phyloP scores from a whole-genome alignment of 2,797 vertebrate species.

The Hemitrygon akajei region DNA sequence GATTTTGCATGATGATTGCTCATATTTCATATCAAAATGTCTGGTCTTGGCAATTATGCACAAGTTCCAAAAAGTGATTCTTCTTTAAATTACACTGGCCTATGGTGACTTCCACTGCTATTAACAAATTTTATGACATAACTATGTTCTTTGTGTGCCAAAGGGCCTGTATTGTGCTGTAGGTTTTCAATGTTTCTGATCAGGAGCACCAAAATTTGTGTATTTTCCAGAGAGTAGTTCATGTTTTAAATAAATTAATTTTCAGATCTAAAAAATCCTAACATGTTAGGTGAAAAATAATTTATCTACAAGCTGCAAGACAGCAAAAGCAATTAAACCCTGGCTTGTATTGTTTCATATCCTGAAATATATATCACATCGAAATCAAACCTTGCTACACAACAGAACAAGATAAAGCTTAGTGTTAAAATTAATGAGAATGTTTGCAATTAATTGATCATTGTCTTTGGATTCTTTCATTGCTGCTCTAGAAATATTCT shows the following conservation, averaged over 20 bases:
- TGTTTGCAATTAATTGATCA: background rate
- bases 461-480: background rate
- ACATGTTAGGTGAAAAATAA: background rate
- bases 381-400: background rate
- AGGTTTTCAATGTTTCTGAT: too few relatives aligned
- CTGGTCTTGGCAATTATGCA: too few relatives aligned
- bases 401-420: background rate
- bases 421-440: background rate
- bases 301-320: background rate
- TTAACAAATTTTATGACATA: background rate
- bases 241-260: background rate
- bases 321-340: background rate
- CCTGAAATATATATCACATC: too few relatives aligned
- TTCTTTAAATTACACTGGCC: too few relatives aligned
- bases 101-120: background rate
- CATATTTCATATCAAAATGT: background rate
- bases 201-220: too few relatives aligned
- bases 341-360: background rate
- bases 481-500: background rate
- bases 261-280: background rate
- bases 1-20: background rate
- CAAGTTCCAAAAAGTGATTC: too few relatives aligned
- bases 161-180: too few relatives aligned
- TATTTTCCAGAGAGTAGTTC: background rate
- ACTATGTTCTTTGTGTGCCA: background rate